Evolutionary conservation across 2,888 invertebrate species (phyloP).

Genomic region (Polyommatus icarus): DNA sequence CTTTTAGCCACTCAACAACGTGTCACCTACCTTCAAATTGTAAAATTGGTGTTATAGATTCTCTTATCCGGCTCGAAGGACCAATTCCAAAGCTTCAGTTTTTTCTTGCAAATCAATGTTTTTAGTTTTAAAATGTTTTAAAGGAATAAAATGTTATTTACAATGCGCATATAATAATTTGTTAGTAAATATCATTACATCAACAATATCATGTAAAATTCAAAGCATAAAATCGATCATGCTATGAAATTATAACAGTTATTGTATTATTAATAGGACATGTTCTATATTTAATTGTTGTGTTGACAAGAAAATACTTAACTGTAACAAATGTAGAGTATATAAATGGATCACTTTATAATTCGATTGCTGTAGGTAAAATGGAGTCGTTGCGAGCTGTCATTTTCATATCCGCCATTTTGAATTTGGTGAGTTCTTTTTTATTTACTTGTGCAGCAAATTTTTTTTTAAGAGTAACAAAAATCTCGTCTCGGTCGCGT

Average conservation of each 20-base stretch:
- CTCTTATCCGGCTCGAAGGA: neutral
- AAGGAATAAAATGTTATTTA: neutral
- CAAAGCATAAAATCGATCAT: slow-evolving; percentile 3
- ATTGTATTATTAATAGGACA: slow-evolving; percentile 7
- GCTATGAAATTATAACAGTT: neutral
- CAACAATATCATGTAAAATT: neutral
- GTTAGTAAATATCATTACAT: neutral
- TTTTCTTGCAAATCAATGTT: neutral
- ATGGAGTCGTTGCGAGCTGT: neutral
- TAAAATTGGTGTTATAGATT: too few relatives aligned
- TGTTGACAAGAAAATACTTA: neutral
- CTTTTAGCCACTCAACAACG: too few relatives aligned
- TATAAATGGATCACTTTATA: neutral
- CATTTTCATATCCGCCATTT: slow-evolving; percentile 9
- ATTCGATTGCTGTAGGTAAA: neutral
- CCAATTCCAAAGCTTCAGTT: neutral
- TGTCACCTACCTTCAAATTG: too few relatives aligned
- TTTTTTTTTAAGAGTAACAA: too few relatives aligned
- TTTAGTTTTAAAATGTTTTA: neutral
- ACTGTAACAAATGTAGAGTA: neutral
- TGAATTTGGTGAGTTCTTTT: slow-evolving; percentile 21
- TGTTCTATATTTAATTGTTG: neutral
- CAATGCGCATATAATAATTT: neutral
- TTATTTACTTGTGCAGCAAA: neutral
- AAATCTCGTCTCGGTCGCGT: too few relatives aligned